Conservation (phyloP, 2,113 vertebrate species). For the Cranoglanis bouderius region DNA sequence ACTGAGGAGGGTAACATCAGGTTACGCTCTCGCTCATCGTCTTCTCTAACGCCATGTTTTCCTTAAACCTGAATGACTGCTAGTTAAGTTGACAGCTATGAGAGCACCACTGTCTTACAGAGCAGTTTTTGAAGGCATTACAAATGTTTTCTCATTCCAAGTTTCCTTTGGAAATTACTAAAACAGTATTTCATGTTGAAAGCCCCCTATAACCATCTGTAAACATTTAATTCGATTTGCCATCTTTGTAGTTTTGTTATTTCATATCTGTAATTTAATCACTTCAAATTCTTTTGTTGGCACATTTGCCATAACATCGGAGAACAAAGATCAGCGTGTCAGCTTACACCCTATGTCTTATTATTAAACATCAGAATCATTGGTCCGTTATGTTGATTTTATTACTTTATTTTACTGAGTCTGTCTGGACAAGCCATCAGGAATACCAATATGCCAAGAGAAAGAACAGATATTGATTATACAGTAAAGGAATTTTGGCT, state of each 20-base stretch:
- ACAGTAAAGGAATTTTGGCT: constrained; percentile 59
- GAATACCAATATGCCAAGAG: constrained; percentile 51
- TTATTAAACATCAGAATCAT: constrained; percentile 26
- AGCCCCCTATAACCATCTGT: constrained; percentile 5
- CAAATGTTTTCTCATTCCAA: constrained; percentile 27
- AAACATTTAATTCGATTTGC: constrained; percentile 23
- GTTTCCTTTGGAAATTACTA: constrained; percentile 30
- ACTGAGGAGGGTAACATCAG: constrained; percentile 57
- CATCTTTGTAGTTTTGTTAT: constrained; percentile 26
- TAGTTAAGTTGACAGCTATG: constrained; percentile 12
- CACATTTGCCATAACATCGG: background rate
- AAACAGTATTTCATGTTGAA: constrained; percentile 26
- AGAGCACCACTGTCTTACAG: constrained; percentile 3
- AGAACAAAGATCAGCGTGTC: constrained; percentile 14
- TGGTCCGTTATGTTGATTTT: constrained; percentile 41
- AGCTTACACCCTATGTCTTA: constrained; percentile 7
- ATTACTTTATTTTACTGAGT: constrained; percentile 54
- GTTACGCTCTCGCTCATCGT: constrained; percentile 62
- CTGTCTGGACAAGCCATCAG: constrained; percentile 66
- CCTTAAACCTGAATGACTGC: constrained; percentile 52
- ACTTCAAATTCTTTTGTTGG: constrained; percentile 3
- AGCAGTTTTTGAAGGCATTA: constrained; percentile 51
- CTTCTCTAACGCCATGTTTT: constrained; percentile 20
- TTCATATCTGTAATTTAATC: constrained; percentile 30
- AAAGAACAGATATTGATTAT: constrained; percentile 62